A percentile compares a stretch with the other conserved stretches of the same genome.
phyloP scores from a whole-genome alignment of 2,797 vertebrate genomes.

The Sternarchorhynchus goeldii region DNA sequence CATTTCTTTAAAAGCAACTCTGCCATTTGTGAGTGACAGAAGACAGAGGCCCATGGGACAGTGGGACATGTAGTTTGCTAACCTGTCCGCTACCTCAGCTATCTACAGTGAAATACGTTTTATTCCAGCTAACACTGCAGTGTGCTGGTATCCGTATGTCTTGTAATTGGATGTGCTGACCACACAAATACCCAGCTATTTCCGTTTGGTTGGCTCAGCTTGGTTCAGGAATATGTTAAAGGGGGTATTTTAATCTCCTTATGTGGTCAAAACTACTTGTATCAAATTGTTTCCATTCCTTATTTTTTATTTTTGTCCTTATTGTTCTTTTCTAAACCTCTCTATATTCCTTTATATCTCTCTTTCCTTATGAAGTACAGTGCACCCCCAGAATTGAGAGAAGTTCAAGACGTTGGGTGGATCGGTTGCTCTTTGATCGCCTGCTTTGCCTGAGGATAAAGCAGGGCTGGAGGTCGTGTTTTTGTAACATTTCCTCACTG shows the following conservation, averaged over 20 bases:
- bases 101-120: not conserved
- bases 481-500: not conserved
- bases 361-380: not conserved
- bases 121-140: not conserved
- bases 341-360: not conserved
- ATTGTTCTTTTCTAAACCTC: not conserved
- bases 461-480: not conserved
- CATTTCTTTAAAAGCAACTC: too few relatives aligned
- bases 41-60: too few relatives aligned
- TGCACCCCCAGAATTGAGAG: not conserved
- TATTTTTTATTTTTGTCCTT: not conserved
- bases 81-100: too few relatives aligned
- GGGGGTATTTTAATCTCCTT: not conserved
- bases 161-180: not conserved
- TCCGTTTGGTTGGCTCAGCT: not conserved
- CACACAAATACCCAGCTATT: not conserved
- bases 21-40: too few relatives aligned
- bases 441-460: not conserved
- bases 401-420: slow-evolving; percentile 3
- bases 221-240: not conserved
- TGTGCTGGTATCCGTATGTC: not conserved
- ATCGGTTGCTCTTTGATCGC: slow-evolving; percentile 21
- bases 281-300: not conserved
- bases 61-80: too few relatives aligned
- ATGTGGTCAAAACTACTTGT: not conserved